phyloP scores from a whole-genome alignment of 2,113 vertebrate species.

The Bufo gargarizans region DNA sequence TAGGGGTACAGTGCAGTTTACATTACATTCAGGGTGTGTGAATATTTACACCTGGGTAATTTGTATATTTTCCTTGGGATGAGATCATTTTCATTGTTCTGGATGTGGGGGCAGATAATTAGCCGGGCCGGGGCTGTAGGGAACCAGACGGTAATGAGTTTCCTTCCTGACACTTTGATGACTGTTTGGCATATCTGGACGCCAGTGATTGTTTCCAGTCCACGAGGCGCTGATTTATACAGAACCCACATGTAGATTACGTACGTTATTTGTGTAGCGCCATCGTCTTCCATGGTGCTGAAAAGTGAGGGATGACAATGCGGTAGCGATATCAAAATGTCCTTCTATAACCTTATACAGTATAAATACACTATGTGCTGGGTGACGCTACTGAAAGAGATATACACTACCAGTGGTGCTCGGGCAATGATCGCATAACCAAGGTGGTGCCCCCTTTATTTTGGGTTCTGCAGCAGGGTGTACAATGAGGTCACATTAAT shows the following conservation, averaged over 20 bases:
- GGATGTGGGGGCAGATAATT: neutral
- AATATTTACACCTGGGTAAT: neutral
- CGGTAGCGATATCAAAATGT: no score
- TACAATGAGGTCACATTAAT: no score
- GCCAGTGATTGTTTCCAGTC: neutral
- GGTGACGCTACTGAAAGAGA: no score
- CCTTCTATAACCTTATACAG: no score
- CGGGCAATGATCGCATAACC: no score
- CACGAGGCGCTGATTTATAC: neutral
- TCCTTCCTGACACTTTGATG: constrained; percentile 28
- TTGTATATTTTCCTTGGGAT: neutral
- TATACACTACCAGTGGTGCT: no score
- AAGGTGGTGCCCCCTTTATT: no score
- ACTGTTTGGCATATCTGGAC: neutral
- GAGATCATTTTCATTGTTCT: neutral
- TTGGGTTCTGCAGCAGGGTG: no score
- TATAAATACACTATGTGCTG: no score
- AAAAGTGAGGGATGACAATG: no score
- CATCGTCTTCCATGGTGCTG: no score
- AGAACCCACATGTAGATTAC: no score
- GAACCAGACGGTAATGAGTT: neutral
- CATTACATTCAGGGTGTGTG: neutral
- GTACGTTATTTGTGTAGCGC: neutral
- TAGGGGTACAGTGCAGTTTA: neutral
- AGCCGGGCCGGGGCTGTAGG: neutral